Evolutionary conservation across 2,113 vertebrate species (phyloP).

Genomic region (Zootoca vivipara): DNA sequence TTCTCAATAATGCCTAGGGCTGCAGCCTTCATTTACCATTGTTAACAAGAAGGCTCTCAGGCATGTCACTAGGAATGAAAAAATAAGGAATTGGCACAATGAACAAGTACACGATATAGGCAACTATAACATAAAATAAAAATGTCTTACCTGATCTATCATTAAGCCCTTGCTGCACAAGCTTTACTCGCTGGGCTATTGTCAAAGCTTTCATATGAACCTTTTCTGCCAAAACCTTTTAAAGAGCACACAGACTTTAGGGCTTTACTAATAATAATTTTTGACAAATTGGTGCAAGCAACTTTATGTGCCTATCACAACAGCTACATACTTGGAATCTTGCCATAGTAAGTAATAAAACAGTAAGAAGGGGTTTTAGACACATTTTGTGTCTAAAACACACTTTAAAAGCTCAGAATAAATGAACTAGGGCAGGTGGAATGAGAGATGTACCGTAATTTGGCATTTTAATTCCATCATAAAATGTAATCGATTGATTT

Average conservation of each 20-base stretch:
- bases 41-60: background rate
- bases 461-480: background rate
- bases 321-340: background rate
- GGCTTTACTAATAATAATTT: constrained; percentile 8
- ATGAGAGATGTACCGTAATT: too few species aligned
- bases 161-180: constrained; percentile 90
- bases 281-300: background rate
- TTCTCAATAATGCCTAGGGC: background rate
- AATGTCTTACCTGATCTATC: constrained; percentile 88
- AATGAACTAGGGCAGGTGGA: too few species aligned
- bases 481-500: background rate
- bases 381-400: background rate
- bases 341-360: background rate
- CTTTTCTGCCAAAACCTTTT: constrained; percentile 92
- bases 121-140: constrained; percentile 2
- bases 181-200: constrained; percentile 92
- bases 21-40: background rate
- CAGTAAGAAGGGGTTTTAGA: background rate
- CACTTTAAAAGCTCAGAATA: too few species aligned
- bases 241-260: background rate
- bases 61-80: background rate
- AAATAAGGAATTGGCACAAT: background rate
- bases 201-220: constrained; percentile 90
- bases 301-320: background rate
- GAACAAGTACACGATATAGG: background rate